These are phyloP conservation scores for Congeria kusceri DNA, from an alignment of 2,888 invertebrate species.

Conservation along the genomic window DNA sequence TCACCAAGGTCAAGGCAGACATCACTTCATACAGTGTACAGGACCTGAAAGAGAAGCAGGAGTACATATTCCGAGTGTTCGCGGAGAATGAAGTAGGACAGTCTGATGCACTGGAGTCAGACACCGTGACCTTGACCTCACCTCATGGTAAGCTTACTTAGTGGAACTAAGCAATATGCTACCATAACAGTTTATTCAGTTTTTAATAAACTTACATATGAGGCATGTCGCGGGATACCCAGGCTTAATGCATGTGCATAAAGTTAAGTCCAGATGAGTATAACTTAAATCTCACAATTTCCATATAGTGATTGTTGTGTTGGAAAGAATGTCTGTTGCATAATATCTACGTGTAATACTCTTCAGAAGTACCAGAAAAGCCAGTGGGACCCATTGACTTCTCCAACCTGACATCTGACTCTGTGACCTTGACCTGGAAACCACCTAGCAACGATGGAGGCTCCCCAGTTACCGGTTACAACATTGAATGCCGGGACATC, in stretches of 20 bases:
- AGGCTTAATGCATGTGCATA: no score
- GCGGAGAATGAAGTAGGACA: constrained; percentile 83
- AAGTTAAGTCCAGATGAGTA: no score
- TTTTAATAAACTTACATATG: no score
- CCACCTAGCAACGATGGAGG: constrained; percentile 85
- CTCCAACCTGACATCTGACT: constrained; percentile 92
- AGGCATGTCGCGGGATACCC: no score
- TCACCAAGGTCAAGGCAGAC: constrained; percentile 93
- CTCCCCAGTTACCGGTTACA: constrained; percentile 82
- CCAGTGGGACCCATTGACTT: constrained; percentile 93
- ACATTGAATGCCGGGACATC: constrained; percentile 89
- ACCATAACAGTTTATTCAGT: no score
- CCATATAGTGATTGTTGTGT: no score
- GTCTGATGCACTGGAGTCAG: constrained; percentile 78
- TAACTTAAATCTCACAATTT: no score
- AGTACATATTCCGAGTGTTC: constrained; percentile 83
- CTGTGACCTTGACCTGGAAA: constrained; percentile 90
- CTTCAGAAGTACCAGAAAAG: constrained; percentile 93
- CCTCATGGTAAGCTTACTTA: constrained; percentile 74
- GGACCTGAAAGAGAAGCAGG: constrained; percentile 85
- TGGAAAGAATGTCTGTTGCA: no score
- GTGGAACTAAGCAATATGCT: background rate
- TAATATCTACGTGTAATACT: no score
- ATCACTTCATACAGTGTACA: constrained; percentile 79
- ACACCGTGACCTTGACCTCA: constrained; percentile 77